These are phyloP conservation scores for Vulpes lagopus DNA, from an alignment of 2,113 vertebrate species.

Conservation along the genomic window DNA sequence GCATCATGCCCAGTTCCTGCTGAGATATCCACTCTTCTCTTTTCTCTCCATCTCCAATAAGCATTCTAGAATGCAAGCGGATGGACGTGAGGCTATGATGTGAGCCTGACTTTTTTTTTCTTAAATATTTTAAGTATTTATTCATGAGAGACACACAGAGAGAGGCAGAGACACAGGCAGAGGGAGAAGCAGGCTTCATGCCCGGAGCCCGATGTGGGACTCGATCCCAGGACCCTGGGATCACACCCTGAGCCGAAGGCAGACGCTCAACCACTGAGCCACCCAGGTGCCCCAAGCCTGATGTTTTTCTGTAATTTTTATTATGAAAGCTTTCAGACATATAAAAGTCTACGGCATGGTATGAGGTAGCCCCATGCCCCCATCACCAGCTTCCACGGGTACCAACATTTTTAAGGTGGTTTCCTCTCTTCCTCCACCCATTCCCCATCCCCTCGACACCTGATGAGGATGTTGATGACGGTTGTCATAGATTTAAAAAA, in stretches of 20 bases:
- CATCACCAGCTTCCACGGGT: fast-evolving
- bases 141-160: too few relatives aligned
- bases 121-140: too few relatives aligned
- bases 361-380: fast-evolving
- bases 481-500: neutral
- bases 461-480: neutral
- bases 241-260: too few relatives aligned
- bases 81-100: neutral
- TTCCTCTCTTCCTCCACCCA: fast-evolving
- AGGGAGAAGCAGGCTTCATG: too few relatives aligned
- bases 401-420: fast-evolving
- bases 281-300: too few relatives aligned
- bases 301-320: neutral
- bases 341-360: neutral
- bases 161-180: too few relatives aligned
- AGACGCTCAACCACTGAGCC: too few relatives aligned
- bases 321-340: neutral
- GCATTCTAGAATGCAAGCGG: neutral
- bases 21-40: neutral
- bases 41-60: fast-evolving
- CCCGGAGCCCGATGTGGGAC: too few relatives aligned
- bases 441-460: too few relatives aligned
- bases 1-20: too few relatives aligned
- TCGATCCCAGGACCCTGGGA: too few relatives aligned
- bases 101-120: neutral